Conservation (phyloP, 1,140 invertebrate species). For the Drosophila mauritiana region DNA sequence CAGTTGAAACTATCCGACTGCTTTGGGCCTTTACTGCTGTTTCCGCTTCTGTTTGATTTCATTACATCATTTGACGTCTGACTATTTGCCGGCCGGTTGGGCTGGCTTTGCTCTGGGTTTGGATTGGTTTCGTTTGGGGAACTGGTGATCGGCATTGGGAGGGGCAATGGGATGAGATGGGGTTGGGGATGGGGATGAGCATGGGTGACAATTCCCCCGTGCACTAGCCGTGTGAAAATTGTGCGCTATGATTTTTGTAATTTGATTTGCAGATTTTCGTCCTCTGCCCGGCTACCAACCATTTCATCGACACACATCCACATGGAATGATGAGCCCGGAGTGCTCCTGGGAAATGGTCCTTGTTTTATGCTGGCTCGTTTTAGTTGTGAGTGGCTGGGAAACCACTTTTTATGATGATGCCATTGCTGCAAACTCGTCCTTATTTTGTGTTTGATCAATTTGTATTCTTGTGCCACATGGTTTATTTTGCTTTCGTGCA, state of each 20-base stretch:
- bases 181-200: neutral
- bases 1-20: slow-evolving; percentile 25
- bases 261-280: slow-evolving; percentile 79
- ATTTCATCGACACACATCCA: slow-evolving; percentile 57
- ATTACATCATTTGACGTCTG: slow-evolving; percentile 81
- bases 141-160: too few relatives aligned
- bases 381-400: slow-evolving; percentile 66
- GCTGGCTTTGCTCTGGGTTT: slow-evolving; percentile 14
- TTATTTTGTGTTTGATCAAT: slow-evolving; percentile 74
- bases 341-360: slow-evolving; percentile 48
- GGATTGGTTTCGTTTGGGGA: slow-evolving; percentile 18
- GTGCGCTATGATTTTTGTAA: slow-evolving; percentile 81
- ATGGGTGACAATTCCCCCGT: slow-evolving; percentile 50
- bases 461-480: slow-evolving; percentile 75
- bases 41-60: slow-evolving; percentile 74
- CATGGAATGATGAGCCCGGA: slow-evolving; percentile 58
- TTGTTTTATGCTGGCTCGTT: slow-evolving; percentile 33
- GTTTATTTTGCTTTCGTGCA: slow-evolving; percentile 77
- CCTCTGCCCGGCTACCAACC: slow-evolving; percentile 9
- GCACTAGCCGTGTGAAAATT: slow-evolving; percentile 78
- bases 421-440: neutral
- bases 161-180: neutral
- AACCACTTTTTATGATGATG: slow-evolving; percentile 73
- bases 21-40: slow-evolving; percentile 16
- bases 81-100: slow-evolving; percentile 74